Evolutionary conservation across 53 echinoderm and acorn worm species (phyloP).

Genomic region (Holothuria scabra): DNA sequence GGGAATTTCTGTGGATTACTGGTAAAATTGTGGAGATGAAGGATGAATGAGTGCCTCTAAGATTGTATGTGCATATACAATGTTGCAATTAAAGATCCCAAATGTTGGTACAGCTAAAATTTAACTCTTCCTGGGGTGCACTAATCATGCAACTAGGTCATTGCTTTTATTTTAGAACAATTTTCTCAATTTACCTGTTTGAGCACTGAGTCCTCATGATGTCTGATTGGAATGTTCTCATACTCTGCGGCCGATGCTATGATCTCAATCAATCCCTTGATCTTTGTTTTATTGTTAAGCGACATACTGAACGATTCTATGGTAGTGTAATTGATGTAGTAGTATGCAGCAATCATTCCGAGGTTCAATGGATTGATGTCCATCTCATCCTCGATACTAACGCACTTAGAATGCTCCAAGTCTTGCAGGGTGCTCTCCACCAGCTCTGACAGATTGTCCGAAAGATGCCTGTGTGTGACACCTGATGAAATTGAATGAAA

Average conservation of each 20-base stretch:
- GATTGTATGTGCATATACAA: too few relatives aligned
- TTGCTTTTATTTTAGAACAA: background rate
- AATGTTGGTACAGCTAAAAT: too few relatives aligned
- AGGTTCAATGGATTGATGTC: conserved; percentile 93
- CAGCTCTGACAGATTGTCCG: conserved; percentile 96
- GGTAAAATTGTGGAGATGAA: too few relatives aligned
- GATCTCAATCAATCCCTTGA: conserved; percentile 97
- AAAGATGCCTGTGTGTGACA: conserved; percentile 95
- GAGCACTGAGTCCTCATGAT: conserved; percentile 95
- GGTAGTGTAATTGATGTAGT: conserved; percentile 99
- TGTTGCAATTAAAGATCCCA: too few relatives aligned
- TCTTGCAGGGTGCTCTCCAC: conserved; percentile 97
- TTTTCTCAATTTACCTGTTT: conserved; percentile 70
- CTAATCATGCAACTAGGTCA: too few relatives aligned
- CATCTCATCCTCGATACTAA: conserved; percentile 99
- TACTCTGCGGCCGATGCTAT: conserved; percentile 96
- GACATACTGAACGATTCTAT: conserved; percentile 99
- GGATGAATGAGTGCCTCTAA: too few relatives aligned
- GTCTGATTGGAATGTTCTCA: conserved; percentile 95
- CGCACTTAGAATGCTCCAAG: conserved; percentile 95
- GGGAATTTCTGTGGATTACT: too few relatives aligned
- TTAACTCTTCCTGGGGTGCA: too few relatives aligned
- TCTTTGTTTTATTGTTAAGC: conserved; percentile 96
- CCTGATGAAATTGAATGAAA: conserved; percentile 49
- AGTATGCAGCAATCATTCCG: conserved; percentile 99